Evolutionary conservation across 2,888 invertebrate species (phyloP), one percentile per base, ranked within the genome.

Genomic region (Hetaerina titia): DNA sequence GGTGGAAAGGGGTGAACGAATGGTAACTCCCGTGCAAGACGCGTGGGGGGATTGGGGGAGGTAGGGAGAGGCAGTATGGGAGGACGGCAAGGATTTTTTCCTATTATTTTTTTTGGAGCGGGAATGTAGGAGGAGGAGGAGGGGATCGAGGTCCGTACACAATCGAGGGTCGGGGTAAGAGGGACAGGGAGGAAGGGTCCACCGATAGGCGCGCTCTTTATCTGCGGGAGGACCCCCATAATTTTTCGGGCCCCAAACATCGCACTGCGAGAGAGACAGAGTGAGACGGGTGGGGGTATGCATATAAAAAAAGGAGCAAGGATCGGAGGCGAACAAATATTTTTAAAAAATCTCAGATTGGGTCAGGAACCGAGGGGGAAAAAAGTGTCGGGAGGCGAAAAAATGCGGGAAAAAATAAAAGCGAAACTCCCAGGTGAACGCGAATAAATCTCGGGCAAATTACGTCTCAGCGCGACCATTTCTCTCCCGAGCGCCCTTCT

Each of bases 221-320:
- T 92, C 92, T 92, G 81, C 92, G 56, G 31, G 56, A 69, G 92
- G 92, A 92, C 92, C 92, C 56, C 92, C 92, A 92, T 92, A 92
- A 92, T 92, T 92, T 92, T 92, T 92, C 92, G 74, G 92, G 92
- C 69, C 56, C 92, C 92, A 92, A 92, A 92, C 92, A 92, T 92
- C 92, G 92, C 92, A 92, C 81, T 69, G 69, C 81, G 81, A 11
- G 81, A 81, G 81, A 81, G 81, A 81, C 81, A 81, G 81, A 81
- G 81, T 81, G 81, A 81, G 81, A 81, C 81, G 81, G 81, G 81
- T 81, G 69, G 56, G 69, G 69, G 74, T 56, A 31, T 81, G 81
- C 81, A 81, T 81, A 92, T 57, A 92, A 92, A 92, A 89, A 90
- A 92, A 92, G 22, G 45, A 92, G 69, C 92, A 92, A 69, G 69